Percentiles rank a stretch among this genome's conserved stretches.
These are phyloP conservation scores for Peromyscus aztecus DNA, from an alignment of 2,797 vertebrate species.

Conservation along the genomic window DNA sequence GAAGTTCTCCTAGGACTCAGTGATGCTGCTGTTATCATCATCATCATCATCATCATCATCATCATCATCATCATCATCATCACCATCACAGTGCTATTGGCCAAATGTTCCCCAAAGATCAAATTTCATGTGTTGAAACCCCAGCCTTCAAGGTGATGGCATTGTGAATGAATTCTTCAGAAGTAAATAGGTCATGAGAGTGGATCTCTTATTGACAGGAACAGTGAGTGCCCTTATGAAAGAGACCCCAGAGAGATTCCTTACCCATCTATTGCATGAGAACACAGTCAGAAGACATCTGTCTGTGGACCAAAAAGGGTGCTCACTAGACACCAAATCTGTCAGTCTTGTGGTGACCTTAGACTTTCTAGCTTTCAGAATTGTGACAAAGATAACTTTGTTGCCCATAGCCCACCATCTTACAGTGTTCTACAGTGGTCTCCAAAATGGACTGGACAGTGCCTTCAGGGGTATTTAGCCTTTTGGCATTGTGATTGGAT, in stretches of 20 bases:
- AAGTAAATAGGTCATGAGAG: background rate
- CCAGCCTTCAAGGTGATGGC: background rate
- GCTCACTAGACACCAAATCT: background rate
- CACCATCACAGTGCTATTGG: background rate
- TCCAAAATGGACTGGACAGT: background rate
- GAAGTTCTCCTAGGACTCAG: background rate
- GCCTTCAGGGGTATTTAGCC: background rate
- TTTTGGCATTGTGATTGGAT: background rate
- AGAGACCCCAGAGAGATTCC: background rate
- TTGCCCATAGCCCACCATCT: background rate
- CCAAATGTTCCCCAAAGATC: background rate
- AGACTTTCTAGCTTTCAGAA: background rate
- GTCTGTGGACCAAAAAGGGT: background rate
- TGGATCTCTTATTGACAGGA: no score
- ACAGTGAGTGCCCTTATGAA: background rate
- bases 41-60: background rate
- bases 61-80: background rate
- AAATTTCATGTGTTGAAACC: background rate
- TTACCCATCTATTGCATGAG: background rate
- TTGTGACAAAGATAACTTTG: background rate
- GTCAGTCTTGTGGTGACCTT: background rate
- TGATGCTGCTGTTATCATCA: background rate
- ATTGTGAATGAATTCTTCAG: background rate
- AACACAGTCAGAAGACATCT: background rate
- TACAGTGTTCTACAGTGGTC: background rate